Conservation (phyloP, 30 jellyfish, hydroid and myxozoan species). For the Aurelia aurita region DNA sequence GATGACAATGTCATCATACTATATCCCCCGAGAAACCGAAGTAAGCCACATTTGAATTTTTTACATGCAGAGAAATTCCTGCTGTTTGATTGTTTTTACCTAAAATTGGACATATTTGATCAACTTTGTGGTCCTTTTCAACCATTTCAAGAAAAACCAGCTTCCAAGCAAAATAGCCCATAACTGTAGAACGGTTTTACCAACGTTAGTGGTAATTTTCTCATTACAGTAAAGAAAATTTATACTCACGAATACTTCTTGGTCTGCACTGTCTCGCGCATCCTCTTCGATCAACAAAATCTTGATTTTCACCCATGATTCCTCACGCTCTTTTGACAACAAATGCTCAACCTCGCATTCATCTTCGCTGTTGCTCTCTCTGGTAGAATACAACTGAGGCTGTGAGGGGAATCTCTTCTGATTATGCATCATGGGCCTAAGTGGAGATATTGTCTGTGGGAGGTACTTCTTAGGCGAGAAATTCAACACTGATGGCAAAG, state of each 20-base stretch:
- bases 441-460: conserved; percentile 30
- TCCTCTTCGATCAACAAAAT: conserved; percentile 43
- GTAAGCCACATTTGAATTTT: too few species aligned
- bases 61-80: too few species aligned
- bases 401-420: conserved; percentile 74
- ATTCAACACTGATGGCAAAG: conserved; percentile 70
- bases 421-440: conserved; percentile 73
- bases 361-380: conserved; percentile 24
- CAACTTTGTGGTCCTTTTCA: too few species aligned
- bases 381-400: conserved; percentile 39
- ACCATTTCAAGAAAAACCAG: too few species aligned
- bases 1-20: too few species aligned
- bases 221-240: background rate
- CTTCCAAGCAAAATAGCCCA: too few species aligned
- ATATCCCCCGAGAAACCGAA: too few species aligned
- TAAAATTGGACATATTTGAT: too few species aligned
- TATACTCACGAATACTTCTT: conserved; percentile 44
- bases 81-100: too few species aligned
- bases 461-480: conserved; percentile 46
- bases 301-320: conserved; percentile 68
- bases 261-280: background rate
- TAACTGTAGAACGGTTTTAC: too few species aligned
- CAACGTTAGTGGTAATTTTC: too few species aligned
- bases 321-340: background rate
- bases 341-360: conserved; percentile 32